Evolutionary conservation across 2,888 invertebrate genomes (phyloP), one percentile per base, ranked within the genome.

Genomic region (Apodemia zela): DNA sequence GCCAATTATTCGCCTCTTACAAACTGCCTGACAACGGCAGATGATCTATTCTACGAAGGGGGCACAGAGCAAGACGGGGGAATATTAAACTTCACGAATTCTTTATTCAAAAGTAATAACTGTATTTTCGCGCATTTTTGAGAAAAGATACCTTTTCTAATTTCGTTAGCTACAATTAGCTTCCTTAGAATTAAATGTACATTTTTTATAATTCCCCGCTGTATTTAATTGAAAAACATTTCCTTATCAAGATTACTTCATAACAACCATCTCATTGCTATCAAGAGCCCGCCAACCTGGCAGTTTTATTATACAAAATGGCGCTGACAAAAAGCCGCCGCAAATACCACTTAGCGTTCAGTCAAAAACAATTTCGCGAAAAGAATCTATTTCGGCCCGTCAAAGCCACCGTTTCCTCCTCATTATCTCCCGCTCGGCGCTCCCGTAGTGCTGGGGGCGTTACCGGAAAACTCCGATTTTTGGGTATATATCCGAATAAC

Each of bases 351-450:
- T 54, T 54, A 54, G 21, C 54, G 54, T 54, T 54, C 13, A 25
- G 54, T 54, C 54, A 25, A 54, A 54, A 54, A 54, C 54, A 54
- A 54, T 54, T 54, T 54, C 54, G 54, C 54, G 21, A 54, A 54
- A 54, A 54, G 54, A 54, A 54, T 54, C 54, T 21, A 54, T 54
- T 54, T 54, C 21, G 54, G 15, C 54, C 25, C 25, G 54, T 54
- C 54, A 54, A 54, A 54, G 54, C 54, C 54, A 54, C 25, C 54
- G 54, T 29, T 54, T 57, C 54, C 54, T 57, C 54, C 54, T 57
- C 54, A 57, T 57, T 57, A 57, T 57, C 54, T 57, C 54, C 54
- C 54, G 21, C 25, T 21, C 18, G 54, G 54, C 51, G 18, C 21
- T 51, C 51, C 21, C 51, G 21, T 17, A 38, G 17, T 21, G 21